These are phyloP conservation scores for Callyntrura guangdongensis DNA, from an alignment of 2,888 invertebrate genomes.

Conservation along the genomic window DNA sequence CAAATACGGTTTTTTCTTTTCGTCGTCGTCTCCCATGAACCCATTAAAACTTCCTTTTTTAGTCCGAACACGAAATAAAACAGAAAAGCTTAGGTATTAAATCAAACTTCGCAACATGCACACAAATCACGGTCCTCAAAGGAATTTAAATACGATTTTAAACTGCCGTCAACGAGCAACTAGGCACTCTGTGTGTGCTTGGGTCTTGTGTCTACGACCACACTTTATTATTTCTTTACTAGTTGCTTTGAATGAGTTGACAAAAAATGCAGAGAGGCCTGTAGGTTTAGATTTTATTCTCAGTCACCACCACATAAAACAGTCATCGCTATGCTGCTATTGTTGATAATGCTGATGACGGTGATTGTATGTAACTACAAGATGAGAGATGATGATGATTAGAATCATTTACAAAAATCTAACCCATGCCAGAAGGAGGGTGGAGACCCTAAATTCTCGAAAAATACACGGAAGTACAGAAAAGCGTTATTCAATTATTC, in stretches of 20 bases:
- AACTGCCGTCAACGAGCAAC: background rate
- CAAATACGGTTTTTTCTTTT: background rate
- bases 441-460: constrained; percentile 50
- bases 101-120: constrained; percentile 26
- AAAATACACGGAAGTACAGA: constrained; percentile 66
- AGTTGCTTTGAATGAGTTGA: constrained; percentile 42
- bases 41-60: constrained; percentile 48
- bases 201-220: constrained; percentile 22
- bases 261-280: constrained; percentile 16
- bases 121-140: background rate
- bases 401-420: constrained; percentile 55
- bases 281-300: background rate
- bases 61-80: constrained; percentile 46
- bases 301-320: background rate
- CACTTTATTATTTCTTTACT: constrained; percentile 34
- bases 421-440: constrained; percentile 56
- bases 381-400: constrained; percentile 1
- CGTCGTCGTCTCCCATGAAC: constrained; percentile 16
- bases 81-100: background rate
- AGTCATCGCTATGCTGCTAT: background rate
- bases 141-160: background rate
- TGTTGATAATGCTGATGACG: background rate
- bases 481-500: constrained; percentile 44
- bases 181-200: background rate
- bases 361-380: constrained; percentile 23